These are phyloP conservation scores for Lycia hirtaria DNA, from an alignment of 2,888 invertebrate species.

Conservation along the genomic window DNA sequence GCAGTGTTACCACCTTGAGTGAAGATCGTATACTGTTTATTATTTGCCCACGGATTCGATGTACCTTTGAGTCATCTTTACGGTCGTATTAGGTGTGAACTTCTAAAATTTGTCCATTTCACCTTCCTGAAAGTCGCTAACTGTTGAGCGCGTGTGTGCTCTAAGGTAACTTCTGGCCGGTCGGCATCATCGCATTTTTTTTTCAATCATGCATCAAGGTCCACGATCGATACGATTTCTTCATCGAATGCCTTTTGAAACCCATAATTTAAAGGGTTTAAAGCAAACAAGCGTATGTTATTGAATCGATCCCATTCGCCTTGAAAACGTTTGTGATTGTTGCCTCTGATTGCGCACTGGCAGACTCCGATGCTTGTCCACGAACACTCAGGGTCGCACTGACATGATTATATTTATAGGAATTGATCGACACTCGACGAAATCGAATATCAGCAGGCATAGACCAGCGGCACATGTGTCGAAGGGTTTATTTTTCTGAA, in stretches of 20 bases:
- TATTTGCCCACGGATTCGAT: not conserved
- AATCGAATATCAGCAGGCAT: constrained; percentile 23
- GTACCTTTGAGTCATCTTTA: not conserved
- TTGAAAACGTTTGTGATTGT: constrained; percentile 13
- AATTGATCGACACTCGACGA: constrained; percentile 16
- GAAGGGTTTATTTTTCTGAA: no score
- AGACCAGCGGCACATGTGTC: no score
- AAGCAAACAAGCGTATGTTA: not conserved
- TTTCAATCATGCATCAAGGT: no score
- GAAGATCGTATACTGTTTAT: not conserved
- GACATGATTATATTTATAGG: constrained; percentile 14
- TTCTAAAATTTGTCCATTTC: no score
- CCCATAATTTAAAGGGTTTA: not conserved
- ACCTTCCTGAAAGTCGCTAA: not conserved
- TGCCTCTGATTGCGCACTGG: constrained; percentile 3
- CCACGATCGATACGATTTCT: no score
- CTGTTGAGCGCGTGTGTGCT: not conserved
- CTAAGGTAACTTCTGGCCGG: no score
- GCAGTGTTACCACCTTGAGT: not conserved
- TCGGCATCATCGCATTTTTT: no score
- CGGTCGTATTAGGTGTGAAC: not conserved
- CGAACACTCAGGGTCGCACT: not conserved
- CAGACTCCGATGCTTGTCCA: not conserved
- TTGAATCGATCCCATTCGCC: constrained; percentile 4
- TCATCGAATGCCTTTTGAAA: not conserved